phyloP scores from a whole-genome alignment of 2,797 vertebrate genomes.

The Chloroceryle inda region DNA sequence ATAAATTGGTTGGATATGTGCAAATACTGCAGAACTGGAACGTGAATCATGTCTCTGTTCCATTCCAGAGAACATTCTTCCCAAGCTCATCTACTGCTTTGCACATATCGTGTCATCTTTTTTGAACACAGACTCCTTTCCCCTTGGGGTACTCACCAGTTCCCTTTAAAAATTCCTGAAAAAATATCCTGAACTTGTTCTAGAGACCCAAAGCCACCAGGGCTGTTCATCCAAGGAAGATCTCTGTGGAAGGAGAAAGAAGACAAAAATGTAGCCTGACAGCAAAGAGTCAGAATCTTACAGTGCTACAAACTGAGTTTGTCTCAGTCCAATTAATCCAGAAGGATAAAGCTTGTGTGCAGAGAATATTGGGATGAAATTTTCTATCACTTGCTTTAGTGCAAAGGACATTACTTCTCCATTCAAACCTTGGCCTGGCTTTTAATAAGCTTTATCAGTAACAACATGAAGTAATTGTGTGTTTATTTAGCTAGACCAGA shows the following conservation, averaged over 20 bases:
- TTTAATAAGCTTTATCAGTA: neutral
- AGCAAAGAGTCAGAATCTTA: neutral
- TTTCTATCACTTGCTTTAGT: neutral
- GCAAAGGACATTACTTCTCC: neutral
- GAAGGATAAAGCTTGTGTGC: neutral
- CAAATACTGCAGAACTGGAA: neutral
- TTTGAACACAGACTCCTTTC: neutral
- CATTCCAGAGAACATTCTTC: neutral
- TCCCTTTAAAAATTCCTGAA: neutral
- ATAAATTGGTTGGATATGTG: neutral
- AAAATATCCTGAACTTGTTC: neutral
- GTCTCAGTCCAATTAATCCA: neutral
- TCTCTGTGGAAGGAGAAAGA: neutral
- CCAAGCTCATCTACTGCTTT: neutral
- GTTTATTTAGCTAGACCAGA: neutral
- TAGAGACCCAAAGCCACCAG: neutral
- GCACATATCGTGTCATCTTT: neutral
- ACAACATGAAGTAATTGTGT: neutral
- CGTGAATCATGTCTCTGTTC: neutral
- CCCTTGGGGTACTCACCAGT: neutral
- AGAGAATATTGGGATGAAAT: neutral
- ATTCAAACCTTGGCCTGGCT: neutral
- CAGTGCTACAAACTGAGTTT: neutral
- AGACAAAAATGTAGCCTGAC: neutral
- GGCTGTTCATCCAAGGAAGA: neutral